Evolutionary conservation across 2,113 vertebrate genomes (phyloP), one percentile per base, ranked within the genome.

Genomic region (Lagopus muta): DNA sequence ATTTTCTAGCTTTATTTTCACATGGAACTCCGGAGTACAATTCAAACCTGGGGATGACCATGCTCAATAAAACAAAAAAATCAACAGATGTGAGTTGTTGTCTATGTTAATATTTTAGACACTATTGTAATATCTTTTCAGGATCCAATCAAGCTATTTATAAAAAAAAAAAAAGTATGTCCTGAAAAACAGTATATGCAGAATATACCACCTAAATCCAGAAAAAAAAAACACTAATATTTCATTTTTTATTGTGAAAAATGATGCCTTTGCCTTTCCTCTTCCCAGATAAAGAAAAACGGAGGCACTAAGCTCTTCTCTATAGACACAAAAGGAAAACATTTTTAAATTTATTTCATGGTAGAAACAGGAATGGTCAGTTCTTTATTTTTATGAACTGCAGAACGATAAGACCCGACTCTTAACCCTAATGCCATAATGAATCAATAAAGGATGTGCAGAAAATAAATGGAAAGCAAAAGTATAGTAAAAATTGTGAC

Each of bases 341-440:
- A 47, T 8, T 13, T 90, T 43, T 28, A 47, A 30, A 69, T 78
- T 77, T 86, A 60, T 90, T 93, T 71, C 66, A 75, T 0, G 0
- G 13, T 55, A 22, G 27, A 81, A 86, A 81, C 83, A 34, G 0
- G 47, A 94, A 86, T 74, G 21, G 19, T 62, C 36, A 72, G 8
- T 60, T 93, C 30, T 71, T 88, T 93, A 74, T 91, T 95, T 94
- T 92, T 81, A 60, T 43, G 57, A 90, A 81, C 22, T 78, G 11
- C 15, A 79, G 57, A 79, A 90, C 78, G 22, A 43, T 78, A 88
- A 71, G 77, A 47, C 38, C 83, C 36, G 75, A 61, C 77, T 88
- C 94, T 95, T 95, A 96, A 94, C 70, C 76, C 54, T 90, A 64
- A 54, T 78, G 34, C 43, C 52, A 65, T 72, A 92, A 94, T 90